phyloP scores from a whole-genome alignment of 2,888 invertebrate species.

The Phania funesta region DNA sequence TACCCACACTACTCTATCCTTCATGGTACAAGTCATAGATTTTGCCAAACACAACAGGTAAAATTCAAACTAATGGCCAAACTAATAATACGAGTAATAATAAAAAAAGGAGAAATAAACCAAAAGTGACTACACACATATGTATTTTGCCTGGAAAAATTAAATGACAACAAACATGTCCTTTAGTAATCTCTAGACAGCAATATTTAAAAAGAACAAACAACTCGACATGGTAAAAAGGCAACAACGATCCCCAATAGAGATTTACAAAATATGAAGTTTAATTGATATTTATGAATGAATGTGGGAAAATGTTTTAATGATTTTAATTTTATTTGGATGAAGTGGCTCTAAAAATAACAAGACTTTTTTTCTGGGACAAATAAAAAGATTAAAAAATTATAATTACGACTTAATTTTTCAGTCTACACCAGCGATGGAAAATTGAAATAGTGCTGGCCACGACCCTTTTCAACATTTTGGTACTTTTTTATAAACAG shows the following conservation, averaged over 20 bases:
- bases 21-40: background rate
- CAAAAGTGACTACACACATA: too few relatives aligned
- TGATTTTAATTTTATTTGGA: background rate
- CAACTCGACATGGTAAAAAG: constrained; percentile 16
- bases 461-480: too few relatives aligned
- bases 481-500: too few relatives aligned
- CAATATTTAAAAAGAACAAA: constrained; percentile 51
- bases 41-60: constrained; percentile 24
- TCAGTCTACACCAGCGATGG: too few relatives aligned
- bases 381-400: too few relatives aligned
- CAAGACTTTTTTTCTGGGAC: background rate
- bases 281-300: constrained; percentile 46
- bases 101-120: too few relatives aligned
- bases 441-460: too few relatives aligned
- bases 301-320: background rate
- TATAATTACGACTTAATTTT: too few relatives aligned
- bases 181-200: constrained; percentile 38
- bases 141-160: constrained; percentile 15
- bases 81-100: background rate
- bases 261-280: constrained; percentile 30
- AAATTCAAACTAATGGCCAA: background rate
- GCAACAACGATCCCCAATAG: constrained; percentile 23
- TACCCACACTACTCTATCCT: background rate
- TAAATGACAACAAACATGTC: constrained; percentile 43
- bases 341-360: background rate